phyloP scores from a whole-genome alignment of 2,113 vertebrate genomes.

The Falco punctatus region DNA sequence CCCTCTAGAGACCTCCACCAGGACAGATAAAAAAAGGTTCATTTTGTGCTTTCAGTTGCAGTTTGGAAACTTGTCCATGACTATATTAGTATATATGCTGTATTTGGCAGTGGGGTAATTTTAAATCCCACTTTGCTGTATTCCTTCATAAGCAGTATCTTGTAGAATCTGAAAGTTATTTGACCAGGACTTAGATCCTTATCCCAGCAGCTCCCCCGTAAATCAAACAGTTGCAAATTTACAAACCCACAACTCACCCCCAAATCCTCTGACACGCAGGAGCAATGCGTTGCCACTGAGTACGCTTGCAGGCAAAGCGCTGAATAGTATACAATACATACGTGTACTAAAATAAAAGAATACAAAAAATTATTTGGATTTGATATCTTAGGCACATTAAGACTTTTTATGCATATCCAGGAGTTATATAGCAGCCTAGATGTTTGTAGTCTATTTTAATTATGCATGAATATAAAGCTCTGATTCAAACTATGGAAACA shows the following conservation, averaged over 20 bases:
- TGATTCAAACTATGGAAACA: not conserved
- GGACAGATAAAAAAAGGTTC: not conserved
- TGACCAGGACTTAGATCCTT: not conserved
- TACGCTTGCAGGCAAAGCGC: not conserved
- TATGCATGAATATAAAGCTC: not conserved
- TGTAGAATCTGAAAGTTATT: not conserved
- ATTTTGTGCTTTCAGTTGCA: not conserved
- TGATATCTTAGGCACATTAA: not conserved
- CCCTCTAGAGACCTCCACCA: accelerated
- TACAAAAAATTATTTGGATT: not conserved
- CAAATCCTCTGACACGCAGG: accelerated
- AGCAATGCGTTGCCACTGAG: not conserved
- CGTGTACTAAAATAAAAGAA: not conserved
- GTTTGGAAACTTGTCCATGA: not conserved
- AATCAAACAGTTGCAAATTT: not conserved
- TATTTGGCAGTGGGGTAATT: not conserved
- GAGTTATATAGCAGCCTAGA: not conserved
- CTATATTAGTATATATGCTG: not conserved
- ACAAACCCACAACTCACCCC: accelerated
- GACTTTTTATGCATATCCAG: not conserved
- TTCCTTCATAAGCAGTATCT: not conserved
- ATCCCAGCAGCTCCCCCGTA: not conserved
- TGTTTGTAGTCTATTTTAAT: not conserved
- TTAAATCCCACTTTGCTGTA: not conserved
- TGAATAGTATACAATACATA: not conserved